Evolutionary conservation across 2,888 invertebrate genomes (phyloP).

Genomic region (Archips crataeganus): DNA sequence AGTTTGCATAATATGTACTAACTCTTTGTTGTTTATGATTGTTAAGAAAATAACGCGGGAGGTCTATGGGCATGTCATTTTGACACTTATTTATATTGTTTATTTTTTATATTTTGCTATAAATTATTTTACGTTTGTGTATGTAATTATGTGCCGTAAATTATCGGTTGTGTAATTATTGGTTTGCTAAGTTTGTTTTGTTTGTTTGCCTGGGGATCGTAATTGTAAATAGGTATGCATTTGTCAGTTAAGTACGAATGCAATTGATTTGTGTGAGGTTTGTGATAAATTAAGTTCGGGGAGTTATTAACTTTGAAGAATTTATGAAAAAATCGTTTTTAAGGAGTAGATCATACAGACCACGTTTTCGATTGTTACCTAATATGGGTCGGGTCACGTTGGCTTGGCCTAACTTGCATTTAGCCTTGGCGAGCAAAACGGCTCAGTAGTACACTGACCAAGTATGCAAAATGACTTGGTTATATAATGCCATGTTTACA

Average conservation of each 20-base stretch:
- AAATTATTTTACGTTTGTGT: constrained; percentile 1
- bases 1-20: background rate
- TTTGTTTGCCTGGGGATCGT: background rate
- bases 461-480: too few relatives aligned
- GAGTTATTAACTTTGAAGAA: background rate
- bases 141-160: constrained; percentile 1
- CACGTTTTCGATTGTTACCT: too few relatives aligned
- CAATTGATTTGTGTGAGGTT: background rate
- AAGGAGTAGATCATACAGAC: too few relatives aligned
- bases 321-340: background rate
- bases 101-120: background rate
- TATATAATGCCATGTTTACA: too few relatives aligned
- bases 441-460: too few relatives aligned
- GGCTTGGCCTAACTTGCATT: too few relatives aligned
- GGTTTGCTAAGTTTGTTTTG: background rate
- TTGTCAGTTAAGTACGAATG: background rate
- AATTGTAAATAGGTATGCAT: background rate
- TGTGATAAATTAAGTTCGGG: background rate
- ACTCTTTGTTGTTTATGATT: background rate
- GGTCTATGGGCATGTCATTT: constrained; percentile 9
- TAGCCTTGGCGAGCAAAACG: too few relatives aligned
- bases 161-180: background rate
- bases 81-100: background rate
- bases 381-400: too few relatives aligned
- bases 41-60: background rate